Conservation (phyloP, 1,140 invertebrate genomes). For the Reticulitermes speratus region DNA sequence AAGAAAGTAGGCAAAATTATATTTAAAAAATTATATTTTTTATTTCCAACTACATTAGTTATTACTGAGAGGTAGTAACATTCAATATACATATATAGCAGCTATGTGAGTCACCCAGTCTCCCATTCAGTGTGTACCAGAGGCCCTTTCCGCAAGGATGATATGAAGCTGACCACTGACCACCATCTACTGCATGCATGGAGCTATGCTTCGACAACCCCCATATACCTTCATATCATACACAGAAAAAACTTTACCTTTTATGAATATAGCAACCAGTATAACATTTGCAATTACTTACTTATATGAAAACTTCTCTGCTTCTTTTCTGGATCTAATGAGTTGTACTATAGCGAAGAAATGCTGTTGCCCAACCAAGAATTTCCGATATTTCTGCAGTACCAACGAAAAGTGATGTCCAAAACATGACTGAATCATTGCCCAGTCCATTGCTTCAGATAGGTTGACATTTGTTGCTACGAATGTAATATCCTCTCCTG, state of each 20-base stretch:
- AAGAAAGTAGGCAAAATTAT: too few species aligned
- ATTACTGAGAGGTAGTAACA: neutral
- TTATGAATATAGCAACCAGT: neutral
- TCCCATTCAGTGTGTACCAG: too few species aligned
- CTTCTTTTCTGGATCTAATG: conserved; percentile 97
- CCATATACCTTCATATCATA: too few species aligned
- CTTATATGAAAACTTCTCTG: conserved; percentile 98
- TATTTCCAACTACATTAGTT: too few species aligned
- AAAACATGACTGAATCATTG: conserved; percentile 99
- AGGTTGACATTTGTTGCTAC: conserved; percentile 99
- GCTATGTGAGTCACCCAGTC: too few species aligned
- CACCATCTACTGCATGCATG: too few species aligned
- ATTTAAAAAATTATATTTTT: too few species aligned
- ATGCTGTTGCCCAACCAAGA: conserved; percentile 89
- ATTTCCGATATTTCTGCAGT: conserved; percentile 99
- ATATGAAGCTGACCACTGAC: too few species aligned
- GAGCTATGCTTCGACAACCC: too few species aligned
- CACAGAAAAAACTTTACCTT: too few species aligned
- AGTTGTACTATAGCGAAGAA: conserved; percentile 99
- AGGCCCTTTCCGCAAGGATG: too few species aligned
- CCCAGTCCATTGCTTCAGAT: conserved; percentile 99
- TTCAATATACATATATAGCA: neutral
- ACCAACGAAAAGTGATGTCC: conserved; percentile 99
- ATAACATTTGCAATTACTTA: conserved; percentile 43
- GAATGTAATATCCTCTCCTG: conserved; percentile 97